phyloP scores from a whole-genome alignment of 2,113 vertebrate genomes.

The Peucedramus taeniatus region DNA sequence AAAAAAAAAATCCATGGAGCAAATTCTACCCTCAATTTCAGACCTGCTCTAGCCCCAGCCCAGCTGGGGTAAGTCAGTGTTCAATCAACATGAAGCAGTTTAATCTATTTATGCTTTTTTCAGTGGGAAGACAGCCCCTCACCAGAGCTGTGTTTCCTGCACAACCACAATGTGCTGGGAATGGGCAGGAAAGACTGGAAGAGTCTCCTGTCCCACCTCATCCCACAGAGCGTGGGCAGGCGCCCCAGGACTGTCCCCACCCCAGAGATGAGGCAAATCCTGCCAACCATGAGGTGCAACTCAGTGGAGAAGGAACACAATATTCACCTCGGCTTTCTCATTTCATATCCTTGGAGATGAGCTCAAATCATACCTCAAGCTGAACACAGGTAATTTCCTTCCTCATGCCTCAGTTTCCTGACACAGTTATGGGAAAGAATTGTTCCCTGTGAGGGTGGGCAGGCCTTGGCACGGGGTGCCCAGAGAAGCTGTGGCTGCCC shows the following conservation, averaged over 20 bases:
- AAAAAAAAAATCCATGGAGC: background rate
- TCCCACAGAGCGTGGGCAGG: background rate
- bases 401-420: background rate
- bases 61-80: background rate
- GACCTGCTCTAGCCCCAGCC: background rate
- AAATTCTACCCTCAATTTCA: background rate
- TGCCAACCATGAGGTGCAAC: fast-evolving
- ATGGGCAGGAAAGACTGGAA: background rate
- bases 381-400: background rate
- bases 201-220: background rate
- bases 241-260: background rate
- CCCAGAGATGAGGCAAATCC: background rate
- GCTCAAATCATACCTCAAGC: background rate
- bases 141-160: background rate
- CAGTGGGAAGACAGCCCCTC: background rate
- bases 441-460: fast-evolving
- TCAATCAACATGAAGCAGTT: fast-evolving
- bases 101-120: background rate
- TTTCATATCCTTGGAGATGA: background rate
- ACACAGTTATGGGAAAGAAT: background rate
- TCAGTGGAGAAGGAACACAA: fast-evolving
- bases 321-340: background rate
- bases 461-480: background rate
- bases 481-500: background rate
- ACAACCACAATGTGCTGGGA: background rate